Percentiles rank a stretch among this genome's conserved stretches.
These are phyloP conservation scores for Geothlypis trichas DNA, from an alignment of 2,113 vertebrate genomes.

Conservation along the genomic window DNA sequence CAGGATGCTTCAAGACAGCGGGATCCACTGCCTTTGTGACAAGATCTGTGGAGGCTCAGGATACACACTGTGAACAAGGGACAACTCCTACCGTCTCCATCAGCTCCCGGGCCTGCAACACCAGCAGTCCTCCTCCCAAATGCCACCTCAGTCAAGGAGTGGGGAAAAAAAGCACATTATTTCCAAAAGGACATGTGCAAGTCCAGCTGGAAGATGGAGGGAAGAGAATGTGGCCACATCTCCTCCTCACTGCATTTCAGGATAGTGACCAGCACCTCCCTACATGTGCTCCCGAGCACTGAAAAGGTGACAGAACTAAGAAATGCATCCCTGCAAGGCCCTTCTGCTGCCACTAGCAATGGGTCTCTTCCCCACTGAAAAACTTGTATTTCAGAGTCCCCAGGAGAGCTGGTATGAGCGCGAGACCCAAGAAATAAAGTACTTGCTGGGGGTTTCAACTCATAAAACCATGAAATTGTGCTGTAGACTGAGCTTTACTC, in stretches of 20 bases:
- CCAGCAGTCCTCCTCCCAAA: background rate
- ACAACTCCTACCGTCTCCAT: background rate
- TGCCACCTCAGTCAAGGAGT: rapidly evolving
- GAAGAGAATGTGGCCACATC: background rate
- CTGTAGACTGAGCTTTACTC: background rate
- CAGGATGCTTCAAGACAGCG: background rate
- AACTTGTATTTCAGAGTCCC: background rate
- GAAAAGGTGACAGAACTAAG: background rate
- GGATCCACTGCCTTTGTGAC: background rate
- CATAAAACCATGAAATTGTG: background rate
- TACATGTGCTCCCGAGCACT: background rate
- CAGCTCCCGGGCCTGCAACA: background rate
- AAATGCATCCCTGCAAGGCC: background rate
- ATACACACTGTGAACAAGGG: background rate
- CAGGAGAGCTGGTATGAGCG: background rate
- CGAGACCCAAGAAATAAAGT: background rate
- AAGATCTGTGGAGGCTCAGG: background rate
- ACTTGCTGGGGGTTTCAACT: background rate
- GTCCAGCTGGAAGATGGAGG: background rate
- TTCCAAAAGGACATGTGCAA: background rate
- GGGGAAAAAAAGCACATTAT: background rate
- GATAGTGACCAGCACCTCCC: background rate
- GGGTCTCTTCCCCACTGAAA: background rate
- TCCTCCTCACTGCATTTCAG: background rate
- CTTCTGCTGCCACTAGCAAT: background rate